These are phyloP conservation scores for Cheiracanthium punctorium DNA, from an alignment of 2,888 invertebrate genomes.

Conservation along the genomic window DNA sequence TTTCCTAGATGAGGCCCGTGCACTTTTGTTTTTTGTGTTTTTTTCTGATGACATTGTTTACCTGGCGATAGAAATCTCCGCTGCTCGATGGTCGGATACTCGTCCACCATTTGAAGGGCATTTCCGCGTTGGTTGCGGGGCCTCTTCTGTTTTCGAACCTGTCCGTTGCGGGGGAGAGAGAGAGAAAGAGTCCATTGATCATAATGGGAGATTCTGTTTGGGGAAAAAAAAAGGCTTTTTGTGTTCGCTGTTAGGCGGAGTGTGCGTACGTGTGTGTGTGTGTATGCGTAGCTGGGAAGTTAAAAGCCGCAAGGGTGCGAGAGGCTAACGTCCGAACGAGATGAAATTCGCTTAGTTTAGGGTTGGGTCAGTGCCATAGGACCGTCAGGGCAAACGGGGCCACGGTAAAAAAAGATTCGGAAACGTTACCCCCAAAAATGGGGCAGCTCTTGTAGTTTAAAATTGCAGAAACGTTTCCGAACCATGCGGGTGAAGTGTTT, in stretches of 20 bases:
- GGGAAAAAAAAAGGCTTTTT: no score
- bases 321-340: background rate
- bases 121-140: background rate
- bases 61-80: constrained; percentile 56
- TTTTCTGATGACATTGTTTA: constrained; percentile 46
- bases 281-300: background rate
- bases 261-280: no score
- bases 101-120: constrained; percentile 3
- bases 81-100: background rate
- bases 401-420: no score
- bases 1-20: constrained; percentile 33
- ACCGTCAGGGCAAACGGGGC: no score
- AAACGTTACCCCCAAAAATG: no score
- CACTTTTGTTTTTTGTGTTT: background rate
- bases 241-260: no score
- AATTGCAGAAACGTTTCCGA: no score
- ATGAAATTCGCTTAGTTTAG: background rate
- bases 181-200: no score
- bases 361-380: no score
- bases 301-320: background rate
- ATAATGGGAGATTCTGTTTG: background rate
- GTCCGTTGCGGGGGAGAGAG: background rate
- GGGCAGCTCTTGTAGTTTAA: no score
- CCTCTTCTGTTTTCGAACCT: background rate
- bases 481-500: no score